Conservation (phyloP, 1,140 invertebrate genomes). For the Drosophila kikkawai region DNA sequence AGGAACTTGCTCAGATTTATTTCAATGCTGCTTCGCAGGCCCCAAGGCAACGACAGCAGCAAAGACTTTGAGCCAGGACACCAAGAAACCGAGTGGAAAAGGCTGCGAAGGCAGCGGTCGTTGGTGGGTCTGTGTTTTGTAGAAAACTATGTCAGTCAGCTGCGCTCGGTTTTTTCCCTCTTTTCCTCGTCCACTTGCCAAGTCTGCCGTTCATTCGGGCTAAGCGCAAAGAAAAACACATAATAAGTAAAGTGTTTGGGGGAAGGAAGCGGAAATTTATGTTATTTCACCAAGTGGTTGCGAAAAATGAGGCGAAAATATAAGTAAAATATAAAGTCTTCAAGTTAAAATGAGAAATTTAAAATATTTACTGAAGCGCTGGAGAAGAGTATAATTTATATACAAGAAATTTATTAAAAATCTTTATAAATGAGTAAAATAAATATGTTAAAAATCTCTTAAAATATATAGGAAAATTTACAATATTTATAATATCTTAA, state of each 20-base stretch:
- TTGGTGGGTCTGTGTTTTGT: background rate
- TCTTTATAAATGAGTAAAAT: background rate
- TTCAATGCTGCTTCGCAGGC: slow-evolving; percentile 62
- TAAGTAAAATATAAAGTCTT: slow-evolving; percentile 26
- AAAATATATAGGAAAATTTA: background rate
- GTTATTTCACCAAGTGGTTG: slow-evolving; percentile 67
- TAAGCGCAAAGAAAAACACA: slow-evolving; percentile 65
- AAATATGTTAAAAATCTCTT: background rate
- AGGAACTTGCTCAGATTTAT: slow-evolving; percentile 71
- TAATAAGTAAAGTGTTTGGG: slow-evolving; percentile 65
- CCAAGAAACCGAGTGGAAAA: slow-evolving; percentile 21
- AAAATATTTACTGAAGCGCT: background rate
- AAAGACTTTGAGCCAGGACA: slow-evolving; percentile 47
- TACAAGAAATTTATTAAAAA: background rate
- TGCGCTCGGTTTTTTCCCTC: slow-evolving; percentile 17
- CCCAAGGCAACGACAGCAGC: slow-evolving; percentile 36
- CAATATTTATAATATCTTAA: background rate
- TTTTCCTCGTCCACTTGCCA: slow-evolving; percentile 10
- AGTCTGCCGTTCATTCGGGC: slow-evolving; percentile 32
- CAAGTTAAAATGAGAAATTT: background rate
- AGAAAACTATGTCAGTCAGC: slow-evolving; percentile 63
- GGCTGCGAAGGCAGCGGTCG: slow-evolving; percentile 2
- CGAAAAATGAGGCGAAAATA: slow-evolving; percentile 20
- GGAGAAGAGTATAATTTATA: background rate
- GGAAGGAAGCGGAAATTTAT: slow-evolving; percentile 60